These are phyloP conservation scores for Drosophila pseudotakahashii DNA, from an alignment of 2,888 invertebrate genomes.

Conservation along the genomic window DNA sequence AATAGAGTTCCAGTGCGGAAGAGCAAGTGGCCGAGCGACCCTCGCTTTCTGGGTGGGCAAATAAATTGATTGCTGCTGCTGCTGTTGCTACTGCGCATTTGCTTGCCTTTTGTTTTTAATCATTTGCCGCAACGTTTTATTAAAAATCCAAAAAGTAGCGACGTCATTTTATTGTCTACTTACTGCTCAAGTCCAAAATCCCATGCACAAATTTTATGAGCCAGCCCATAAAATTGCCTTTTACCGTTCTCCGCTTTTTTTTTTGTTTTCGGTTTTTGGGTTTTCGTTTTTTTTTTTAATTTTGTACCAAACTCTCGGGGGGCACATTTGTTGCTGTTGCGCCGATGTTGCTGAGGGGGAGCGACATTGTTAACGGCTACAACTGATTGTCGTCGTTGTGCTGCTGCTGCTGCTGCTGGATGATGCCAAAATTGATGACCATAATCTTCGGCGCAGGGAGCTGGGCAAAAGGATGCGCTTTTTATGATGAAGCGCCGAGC, in stretches of 20 bases:
- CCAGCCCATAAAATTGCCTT: slow-evolving; percentile 76
- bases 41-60: slow-evolving; percentile 70
- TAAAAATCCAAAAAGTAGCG: slow-evolving; percentile 66
- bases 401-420: slow-evolving; percentile 58
- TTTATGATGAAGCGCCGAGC: slow-evolving; percentile 75
- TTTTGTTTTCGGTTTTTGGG: slow-evolving; percentile 24
- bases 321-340: slow-evolving; percentile 69
- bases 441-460: slow-evolving; percentile 75
- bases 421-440: slow-evolving; percentile 83
- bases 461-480: slow-evolving; percentile 72
- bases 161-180: slow-evolving; percentile 80
- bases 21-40: slow-evolving; percentile 61
- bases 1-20: slow-evolving; percentile 41
- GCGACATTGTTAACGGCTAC: slow-evolving; percentile 76
- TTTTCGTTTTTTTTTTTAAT: slow-evolving; percentile 25
- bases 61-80: slow-evolving; percentile 65
- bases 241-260: slow-evolving; percentile 46
- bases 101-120: slow-evolving; percentile 64
- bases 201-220: slow-evolving; percentile 80
- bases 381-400: slow-evolving; percentile 63
- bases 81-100: slow-evolving; percentile 48
- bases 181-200: slow-evolving; percentile 69
- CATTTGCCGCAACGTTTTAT: slow-evolving; percentile 72
- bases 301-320: slow-evolving; percentile 59
- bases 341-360: slow-evolving; percentile 39